Evolutionary conservation across 2,113 vertebrate species (phyloP).

Genomic region (Sisor rabdophorus): DNA sequence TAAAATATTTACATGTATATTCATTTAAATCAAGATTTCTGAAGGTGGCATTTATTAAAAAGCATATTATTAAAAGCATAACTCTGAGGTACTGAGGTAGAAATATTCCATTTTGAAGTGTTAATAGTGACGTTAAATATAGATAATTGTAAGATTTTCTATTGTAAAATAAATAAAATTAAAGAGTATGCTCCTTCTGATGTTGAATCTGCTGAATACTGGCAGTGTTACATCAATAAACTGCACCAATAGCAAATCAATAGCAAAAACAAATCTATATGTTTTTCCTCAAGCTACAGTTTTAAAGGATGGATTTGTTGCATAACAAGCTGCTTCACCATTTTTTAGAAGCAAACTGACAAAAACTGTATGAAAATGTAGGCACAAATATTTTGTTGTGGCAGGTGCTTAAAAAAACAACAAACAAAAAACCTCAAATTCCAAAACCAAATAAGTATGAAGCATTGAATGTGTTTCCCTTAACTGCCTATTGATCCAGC

Average conservation of each 20-base stretch:
- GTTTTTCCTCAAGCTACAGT: not conserved
- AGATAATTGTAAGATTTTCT: too few species aligned
- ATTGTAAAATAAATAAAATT: not conserved
- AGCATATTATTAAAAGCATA: constrained; percentile 4
- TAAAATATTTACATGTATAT: constrained; percentile 60
- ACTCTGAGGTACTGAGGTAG: not conserved
- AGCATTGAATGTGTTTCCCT: constrained; percentile 3
- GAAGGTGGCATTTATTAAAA: constrained; percentile 31
- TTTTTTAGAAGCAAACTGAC: constrained; percentile 28
- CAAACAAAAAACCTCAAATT: not conserved
- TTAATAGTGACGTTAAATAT: not conserved
- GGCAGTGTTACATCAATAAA: not conserved
- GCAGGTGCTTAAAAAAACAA: constrained; percentile 22
- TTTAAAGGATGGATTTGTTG: not conserved
- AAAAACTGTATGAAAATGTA: constrained; percentile 51
- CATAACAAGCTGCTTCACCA: constrained; percentile 11
- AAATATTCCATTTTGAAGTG: constrained; percentile 24
- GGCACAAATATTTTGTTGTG: constrained; percentile 47
- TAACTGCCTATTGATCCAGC: not conserved
- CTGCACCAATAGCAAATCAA: not conserved
- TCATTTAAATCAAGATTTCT: constrained; percentile 32
- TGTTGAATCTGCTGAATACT: not conserved
- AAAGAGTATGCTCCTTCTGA: not conserved
- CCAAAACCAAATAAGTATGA: constrained; percentile 21
- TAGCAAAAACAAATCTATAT: not conserved